Conservation (phyloP, 64 coral and sea anemone species). For the Acropora tenuis region DNA sequence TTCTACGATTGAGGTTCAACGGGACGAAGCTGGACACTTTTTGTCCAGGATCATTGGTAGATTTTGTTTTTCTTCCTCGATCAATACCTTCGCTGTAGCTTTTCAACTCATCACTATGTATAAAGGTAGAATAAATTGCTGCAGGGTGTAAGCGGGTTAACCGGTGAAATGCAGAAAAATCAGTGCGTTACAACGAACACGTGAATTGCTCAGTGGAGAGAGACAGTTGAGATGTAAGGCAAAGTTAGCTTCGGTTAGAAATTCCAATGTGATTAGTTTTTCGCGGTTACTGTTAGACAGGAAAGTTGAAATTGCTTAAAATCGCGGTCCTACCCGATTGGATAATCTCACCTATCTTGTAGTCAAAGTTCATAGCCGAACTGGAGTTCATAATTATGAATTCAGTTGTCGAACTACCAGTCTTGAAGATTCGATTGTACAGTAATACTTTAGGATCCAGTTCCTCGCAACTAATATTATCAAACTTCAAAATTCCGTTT, state of each 20-base stretch:
- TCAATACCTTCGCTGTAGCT: too few species aligned
- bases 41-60: too few species aligned
- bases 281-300: not conserved
- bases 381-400: conserved; percentile 64
- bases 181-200: too few species aligned
- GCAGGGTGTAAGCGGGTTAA: too few species aligned
- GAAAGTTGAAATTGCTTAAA: not conserved
- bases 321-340: not conserved
- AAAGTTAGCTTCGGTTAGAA: not conserved
- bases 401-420: conserved; percentile 82
- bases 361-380: conserved; percentile 43
- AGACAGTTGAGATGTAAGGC: not conserved
- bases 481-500: conserved; percentile 73
- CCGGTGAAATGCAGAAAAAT: too few species aligned
- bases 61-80: too few species aligned
- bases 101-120: too few species aligned
- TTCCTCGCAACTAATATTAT: conserved; percentile 50
- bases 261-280: not conserved
- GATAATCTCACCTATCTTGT: conserved; percentile 66
- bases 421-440: conserved; percentile 97
- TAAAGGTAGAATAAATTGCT: too few species aligned
- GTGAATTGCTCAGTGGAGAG: too few species aligned
- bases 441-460: conserved; percentile 78
- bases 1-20: too few species aligned
- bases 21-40: too few species aligned